These are phyloP conservation scores for Galagoides demidoff DNA, from an alignment of 2,797 vertebrate species.

Conservation along the genomic window DNA sequence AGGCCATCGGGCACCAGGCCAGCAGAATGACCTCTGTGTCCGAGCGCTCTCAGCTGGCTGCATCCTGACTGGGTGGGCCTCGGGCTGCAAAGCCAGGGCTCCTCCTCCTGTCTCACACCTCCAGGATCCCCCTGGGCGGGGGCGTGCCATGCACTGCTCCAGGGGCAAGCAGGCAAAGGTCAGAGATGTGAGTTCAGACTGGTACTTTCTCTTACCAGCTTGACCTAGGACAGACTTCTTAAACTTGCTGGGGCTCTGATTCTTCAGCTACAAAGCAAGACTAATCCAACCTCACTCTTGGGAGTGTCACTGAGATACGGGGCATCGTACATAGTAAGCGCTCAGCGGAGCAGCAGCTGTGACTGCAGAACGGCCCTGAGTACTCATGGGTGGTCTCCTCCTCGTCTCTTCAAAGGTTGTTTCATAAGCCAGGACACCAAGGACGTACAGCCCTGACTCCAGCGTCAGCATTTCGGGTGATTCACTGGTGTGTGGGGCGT, in stretches of 20 bases:
- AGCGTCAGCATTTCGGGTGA: background rate
- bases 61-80: background rate
- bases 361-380: background rate
- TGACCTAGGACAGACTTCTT: background rate
- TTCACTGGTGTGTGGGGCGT: accelerated
- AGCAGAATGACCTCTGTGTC: background rate
- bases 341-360: background rate
- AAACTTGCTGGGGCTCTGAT: background rate
- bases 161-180: too few species aligned
- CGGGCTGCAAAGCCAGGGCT: background rate
- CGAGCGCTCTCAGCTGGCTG: background rate
- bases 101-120: background rate
- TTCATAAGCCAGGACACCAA: background rate
- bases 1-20: accelerated
- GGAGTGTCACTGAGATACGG: accelerated
- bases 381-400: accelerated
- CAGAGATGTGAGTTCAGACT: background rate
- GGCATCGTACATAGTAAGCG: accelerated
- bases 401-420: background rate
- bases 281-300: accelerated
- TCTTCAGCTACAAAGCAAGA: background rate
- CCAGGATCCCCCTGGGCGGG: background rate
- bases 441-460: background rate
- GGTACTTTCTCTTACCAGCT: background rate
- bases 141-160: background rate